These are phyloP conservation scores for Andrena dorsata DNA, from an alignment of 2,888 invertebrate species.

Conservation along the genomic window DNA sequence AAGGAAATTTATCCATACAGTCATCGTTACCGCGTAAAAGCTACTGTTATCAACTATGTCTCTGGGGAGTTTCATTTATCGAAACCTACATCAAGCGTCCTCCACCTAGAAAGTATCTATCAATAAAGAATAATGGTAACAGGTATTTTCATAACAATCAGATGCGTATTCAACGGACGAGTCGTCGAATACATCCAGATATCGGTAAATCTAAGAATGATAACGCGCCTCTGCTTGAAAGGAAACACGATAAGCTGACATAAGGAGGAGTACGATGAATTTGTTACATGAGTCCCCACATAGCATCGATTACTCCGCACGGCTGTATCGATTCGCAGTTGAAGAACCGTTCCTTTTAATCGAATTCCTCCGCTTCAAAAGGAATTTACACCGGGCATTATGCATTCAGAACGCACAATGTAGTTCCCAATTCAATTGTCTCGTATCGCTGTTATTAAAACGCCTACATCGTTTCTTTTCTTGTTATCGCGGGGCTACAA, in stretches of 20 bases:
- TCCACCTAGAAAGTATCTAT: neutral
- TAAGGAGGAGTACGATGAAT: neutral
- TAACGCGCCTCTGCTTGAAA: neutral
- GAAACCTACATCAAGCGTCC: too few species aligned
- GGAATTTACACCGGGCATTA: neutral
- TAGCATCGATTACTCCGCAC: neutral
- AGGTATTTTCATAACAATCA: neutral
- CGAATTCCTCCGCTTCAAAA: neutral
- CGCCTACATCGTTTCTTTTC: slow-evolving; percentile 41
- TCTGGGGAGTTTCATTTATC: slow-evolving; percentile 15
- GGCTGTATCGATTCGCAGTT: slow-evolving; percentile 1
- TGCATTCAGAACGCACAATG: neutral
- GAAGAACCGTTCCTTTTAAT: slow-evolving; percentile 20
- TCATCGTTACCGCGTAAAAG: neutral
- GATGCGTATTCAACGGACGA: neutral
- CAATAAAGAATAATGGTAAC: neutral
- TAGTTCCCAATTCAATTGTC: neutral
- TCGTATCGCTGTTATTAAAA: slow-evolving; percentile 21
- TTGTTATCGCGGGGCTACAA: neutral
- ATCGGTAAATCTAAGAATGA: neutral
- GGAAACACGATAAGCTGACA: neutral
- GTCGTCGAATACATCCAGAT: neutral
- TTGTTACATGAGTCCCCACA: neutral
- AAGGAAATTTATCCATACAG: neutral
- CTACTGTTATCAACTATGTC: slow-evolving; percentile 3